These are phyloP conservation scores for Cephus spinipes DNA, from an alignment of 2,888 invertebrate genomes.

Conservation along the genomic window DNA sequence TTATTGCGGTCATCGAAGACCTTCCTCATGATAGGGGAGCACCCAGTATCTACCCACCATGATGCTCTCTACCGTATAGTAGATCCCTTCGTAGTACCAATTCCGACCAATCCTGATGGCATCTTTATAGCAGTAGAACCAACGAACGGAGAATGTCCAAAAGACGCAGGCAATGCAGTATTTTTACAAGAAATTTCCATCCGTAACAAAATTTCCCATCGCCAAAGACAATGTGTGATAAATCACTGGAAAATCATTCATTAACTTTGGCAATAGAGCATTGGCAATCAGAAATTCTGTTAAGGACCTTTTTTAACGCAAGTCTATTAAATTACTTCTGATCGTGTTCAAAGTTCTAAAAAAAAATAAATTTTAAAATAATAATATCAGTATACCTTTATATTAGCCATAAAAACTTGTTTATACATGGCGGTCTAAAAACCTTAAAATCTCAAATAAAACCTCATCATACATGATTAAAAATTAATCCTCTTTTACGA, in stretches of 20 bases:
- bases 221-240: no score
- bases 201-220: no score
- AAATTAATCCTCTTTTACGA: conserved; percentile 24
- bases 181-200: no score
- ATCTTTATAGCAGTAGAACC: conserved; percentile 15
- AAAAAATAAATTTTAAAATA: neutral
- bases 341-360: neutral
- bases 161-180: neutral
- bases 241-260: no score
- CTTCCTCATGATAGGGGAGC: neutral
- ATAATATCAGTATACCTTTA: neutral
- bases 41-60: neutral
- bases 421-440: no score
- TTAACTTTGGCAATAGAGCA: no score
- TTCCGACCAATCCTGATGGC: conserved; percentile 20
- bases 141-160: neutral
- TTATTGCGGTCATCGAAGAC: conserved; percentile 42
- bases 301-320: neutral
- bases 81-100: conserved; percentile 10
- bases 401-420: no score
- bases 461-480: conserved; percentile 20
- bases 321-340: neutral
- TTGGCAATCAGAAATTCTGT: no score
- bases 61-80: conserved; percentile 1
- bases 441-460: no score